A percentile compares a stretch with the other conserved stretches of the same genome.
phyloP scores from a whole-genome alignment of 23 tunicate species.

The Aplidium turbinatum region DNA sequence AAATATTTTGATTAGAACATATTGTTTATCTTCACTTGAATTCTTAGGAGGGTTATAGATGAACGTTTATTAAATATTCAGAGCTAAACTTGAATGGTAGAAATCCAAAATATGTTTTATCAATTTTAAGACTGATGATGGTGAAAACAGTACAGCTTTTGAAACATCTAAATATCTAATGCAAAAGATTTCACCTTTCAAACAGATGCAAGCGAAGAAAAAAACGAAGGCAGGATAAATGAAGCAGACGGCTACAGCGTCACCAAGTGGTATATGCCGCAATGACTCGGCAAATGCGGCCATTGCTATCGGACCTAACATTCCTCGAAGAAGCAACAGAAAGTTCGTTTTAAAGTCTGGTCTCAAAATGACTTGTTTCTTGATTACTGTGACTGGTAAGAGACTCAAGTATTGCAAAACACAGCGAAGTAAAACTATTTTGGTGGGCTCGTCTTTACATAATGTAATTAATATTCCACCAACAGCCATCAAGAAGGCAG shows the following conservation, averaged over 20 bases:
- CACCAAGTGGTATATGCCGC: constrained; percentile 15
- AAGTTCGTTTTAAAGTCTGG: background rate
- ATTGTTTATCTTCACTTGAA: no score
- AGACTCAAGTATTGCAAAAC: constrained; percentile 4
- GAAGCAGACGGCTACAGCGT: constrained; percentile 5
- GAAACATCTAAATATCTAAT: no score
- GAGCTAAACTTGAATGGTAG: no score
- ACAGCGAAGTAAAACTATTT: background rate
- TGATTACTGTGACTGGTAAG: background rate
- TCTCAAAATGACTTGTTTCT: background rate
- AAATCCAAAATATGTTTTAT: no score
- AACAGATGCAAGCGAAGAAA: constrained; percentile 32
- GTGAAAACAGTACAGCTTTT: no score
- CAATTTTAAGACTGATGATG: no score
- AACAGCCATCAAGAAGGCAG: no score
- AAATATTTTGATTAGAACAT: no score
- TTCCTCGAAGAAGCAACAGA: constrained; percentile 7
- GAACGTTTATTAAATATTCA: no score
- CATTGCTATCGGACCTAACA: background rate
- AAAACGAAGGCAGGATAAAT: constrained; percentile 17
- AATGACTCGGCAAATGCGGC: background rate
- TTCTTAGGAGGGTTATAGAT: no score
- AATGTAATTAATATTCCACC: no score
- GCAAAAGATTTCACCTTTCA: constrained; percentile 32
- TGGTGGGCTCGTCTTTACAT: no score